Evolutionary conservation across 2,113 vertebrate species (phyloP).

Genomic region (Rhipidura dahli): DNA sequence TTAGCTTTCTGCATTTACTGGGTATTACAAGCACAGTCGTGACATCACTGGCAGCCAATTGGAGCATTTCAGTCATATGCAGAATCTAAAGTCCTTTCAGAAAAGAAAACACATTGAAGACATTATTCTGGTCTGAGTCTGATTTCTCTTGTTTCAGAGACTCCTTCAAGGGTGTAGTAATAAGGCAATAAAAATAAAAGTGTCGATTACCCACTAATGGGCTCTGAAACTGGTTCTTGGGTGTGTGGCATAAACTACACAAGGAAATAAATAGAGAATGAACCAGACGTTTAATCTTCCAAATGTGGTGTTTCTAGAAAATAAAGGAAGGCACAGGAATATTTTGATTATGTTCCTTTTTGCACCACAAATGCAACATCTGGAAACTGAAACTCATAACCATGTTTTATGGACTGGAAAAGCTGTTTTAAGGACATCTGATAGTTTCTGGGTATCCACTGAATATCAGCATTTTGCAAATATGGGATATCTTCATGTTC

Average conservation of each 20-base stretch:
- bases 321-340: background rate
- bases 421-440: background rate
- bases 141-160: slow-evolving; percentile 14
- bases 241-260: background rate
- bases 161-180: slow-evolving; percentile 21
- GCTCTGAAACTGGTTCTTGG: background rate
- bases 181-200: slow-evolving; percentile 33
- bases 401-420: background rate
- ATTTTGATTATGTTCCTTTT: background rate
- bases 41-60: slow-evolving; percentile 56
- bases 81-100: slow-evolving; percentile 24
- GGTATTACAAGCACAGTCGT: slow-evolving; percentile 12
- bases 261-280: slow-evolving; percentile 32
- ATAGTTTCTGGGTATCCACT: background rate
- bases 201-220: background rate
- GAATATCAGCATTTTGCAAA: background rate
- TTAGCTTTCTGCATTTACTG: slow-evolving; percentile 62
- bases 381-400: background rate
- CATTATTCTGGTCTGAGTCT: slow-evolving; percentile 24
- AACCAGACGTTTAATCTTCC: slow-evolving; percentile 1
- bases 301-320: background rate
- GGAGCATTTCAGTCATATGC: background rate
- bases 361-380: background rate
- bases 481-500: background rate
- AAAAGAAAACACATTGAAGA: slow-evolving; percentile 27